Base-by-base conservation (phyloP, 1,140 invertebrate genomes). In the Ptiloglossa arizonensis region DNA sequence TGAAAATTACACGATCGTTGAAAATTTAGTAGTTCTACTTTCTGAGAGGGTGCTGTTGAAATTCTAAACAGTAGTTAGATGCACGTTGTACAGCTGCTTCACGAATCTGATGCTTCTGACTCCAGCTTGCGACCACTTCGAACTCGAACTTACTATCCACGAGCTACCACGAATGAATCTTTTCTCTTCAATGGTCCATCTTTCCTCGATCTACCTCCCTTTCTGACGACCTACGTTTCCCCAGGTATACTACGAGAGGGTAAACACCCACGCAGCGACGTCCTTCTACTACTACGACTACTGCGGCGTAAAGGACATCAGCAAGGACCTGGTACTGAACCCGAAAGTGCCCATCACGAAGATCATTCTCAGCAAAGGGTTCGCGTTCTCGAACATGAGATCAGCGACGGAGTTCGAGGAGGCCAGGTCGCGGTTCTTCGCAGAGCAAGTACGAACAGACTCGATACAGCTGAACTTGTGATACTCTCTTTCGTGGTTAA, bases 321-420 rank as follows among this genome's bases (percentile, higher is more conserved):
- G 96, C 27, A 95, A 95, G 80, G 94, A 95, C 35, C 90, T 97
- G 5, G 91, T 94, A 5, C 87, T 95, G 22, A 95, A 96, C 84
- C 91, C 96, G 13, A 94, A 94, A 82, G 95, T 95, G 80, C 95
- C 96, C 9, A 95, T 96, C 82, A 96, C 96, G 2, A 95, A 95
- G 89, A 95, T 97, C 52, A 94, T 95, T 32, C 95, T 97, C 79
- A 96, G 95, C 79, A 97, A 97, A 90, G 96, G 96, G 3, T 97
- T 97, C 87, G 96, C 96, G 0, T 97, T 97, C 87, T 95, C 96
- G 17, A 96, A 96, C 86, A 94, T 96, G 57, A 95, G 96, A 81
- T 95, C 96, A 1, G 96, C 96, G 4, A 95, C 94, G 86, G 97
- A 97, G 91, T 97, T 97, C 87, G 97, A 97, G 88, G 96, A 97